phyloP scores from a whole-genome alignment of 2,797 vertebrate genomes.

The Pseudochirops cupreus region DNA sequence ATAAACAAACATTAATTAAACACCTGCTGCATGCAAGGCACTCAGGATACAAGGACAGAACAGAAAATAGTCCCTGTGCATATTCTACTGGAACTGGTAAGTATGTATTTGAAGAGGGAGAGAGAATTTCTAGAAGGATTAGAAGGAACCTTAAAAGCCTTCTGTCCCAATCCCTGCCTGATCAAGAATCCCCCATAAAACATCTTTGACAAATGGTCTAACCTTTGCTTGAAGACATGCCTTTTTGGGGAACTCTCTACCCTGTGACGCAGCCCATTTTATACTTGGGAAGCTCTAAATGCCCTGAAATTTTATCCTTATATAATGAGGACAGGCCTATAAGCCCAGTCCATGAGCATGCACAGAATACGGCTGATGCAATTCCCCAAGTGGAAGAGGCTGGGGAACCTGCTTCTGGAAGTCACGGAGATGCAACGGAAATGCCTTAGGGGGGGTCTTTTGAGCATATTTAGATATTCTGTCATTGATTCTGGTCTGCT shows the following conservation, averaged over 20 bases:
- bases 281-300: neutral
- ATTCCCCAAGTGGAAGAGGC: neutral
- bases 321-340: neutral
- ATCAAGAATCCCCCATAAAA: neutral
- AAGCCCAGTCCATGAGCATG: neutral
- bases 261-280: neutral
- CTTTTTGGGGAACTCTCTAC: neutral
- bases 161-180: neutral
- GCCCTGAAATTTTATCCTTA: neutral
- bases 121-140: neutral
- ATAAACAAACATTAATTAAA: neutral
- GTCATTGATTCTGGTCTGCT: neutral
- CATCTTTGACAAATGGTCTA: neutral
- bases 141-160: neutral
- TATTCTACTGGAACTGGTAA: neutral
- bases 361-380: neutral
- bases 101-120: neutral
- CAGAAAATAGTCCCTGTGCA: neutral
- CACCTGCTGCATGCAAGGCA: neutral
- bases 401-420: neutral
- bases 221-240: neutral
- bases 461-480: neutral
- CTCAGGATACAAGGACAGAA: neutral
- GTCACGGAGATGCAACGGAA: neutral
- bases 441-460: neutral